Conservation (phyloP, 2,797 vertebrate species). For the Mus spretus region DNA sequence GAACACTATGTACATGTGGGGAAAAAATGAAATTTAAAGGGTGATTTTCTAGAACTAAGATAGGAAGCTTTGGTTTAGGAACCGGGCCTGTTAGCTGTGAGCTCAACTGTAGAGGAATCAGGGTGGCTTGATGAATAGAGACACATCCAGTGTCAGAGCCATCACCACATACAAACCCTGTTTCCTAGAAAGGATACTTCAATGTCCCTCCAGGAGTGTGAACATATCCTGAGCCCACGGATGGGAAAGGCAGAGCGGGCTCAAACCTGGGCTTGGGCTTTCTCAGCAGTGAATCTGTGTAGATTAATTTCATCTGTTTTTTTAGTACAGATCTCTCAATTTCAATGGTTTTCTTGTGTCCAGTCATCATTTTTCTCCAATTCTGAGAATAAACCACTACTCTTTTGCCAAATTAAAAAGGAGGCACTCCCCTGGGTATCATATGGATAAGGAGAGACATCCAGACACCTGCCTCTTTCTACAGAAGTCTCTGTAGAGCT, state of each 20-base stretch:
- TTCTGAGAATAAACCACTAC: constrained; percentile 57
- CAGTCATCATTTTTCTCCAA: neutral
- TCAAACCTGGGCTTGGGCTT: neutral
- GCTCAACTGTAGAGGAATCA: neutral
- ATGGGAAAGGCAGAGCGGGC: neutral
- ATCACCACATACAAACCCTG: neutral
- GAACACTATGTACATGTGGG: neutral
- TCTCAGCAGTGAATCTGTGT: neutral
- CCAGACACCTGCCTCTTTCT: neutral
- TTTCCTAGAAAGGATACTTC: neutral
- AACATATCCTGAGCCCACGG: neutral
- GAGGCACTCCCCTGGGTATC: neutral
- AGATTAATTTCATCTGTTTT: neutral
- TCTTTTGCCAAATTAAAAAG: neutral
- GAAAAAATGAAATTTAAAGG: neutral
- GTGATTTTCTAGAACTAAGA: neutral
- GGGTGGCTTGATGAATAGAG: neutral
- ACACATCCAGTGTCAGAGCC: neutral
- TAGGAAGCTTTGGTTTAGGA: neutral
- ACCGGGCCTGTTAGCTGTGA: neutral
- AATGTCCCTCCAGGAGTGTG: neutral
- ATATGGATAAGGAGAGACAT: neutral
- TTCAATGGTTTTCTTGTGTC: neutral
- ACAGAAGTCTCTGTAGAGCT: neutral
- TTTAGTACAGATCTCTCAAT: neutral